Percentiles rank a stretch among this genome's conserved stretches.
Conservation (phyloP, 2,797 vertebrate genomes). For the Intellagama lesueurii region DNA sequence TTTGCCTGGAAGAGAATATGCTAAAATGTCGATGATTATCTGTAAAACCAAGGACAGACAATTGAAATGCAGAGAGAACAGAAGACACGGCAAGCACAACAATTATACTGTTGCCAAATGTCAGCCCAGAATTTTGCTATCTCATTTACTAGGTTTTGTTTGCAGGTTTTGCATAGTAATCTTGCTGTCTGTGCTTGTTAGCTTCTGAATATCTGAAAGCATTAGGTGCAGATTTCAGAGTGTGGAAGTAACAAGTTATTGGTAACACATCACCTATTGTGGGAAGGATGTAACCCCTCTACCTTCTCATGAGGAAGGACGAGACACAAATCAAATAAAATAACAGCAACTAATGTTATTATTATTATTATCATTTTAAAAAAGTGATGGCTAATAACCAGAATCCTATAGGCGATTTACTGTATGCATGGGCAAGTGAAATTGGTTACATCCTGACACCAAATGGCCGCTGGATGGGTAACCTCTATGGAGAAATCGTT, state of each 20-base stretch:
- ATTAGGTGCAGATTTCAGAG: not conserved
- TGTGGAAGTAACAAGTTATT: not conserved
- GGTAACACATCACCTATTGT: not conserved
- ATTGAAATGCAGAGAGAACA: slow-evolving; percentile 56
- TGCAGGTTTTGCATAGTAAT: slow-evolving; percentile 53
- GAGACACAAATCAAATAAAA: not conserved
- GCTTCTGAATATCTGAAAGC: not conserved
- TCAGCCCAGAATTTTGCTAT: slow-evolving; percentile 64
- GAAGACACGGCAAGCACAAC: slow-evolving; percentile 62
- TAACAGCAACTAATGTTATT: too few species aligned
- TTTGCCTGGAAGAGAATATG: slow-evolving; percentile 28
- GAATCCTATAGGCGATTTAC: too few species aligned
- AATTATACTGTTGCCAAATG: slow-evolving; percentile 62
- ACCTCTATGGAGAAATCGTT: too few species aligned
- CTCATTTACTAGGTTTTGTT: slow-evolving; percentile 46
- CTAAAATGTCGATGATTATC: slow-evolving; percentile 20
- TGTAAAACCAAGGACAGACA: slow-evolving; percentile 59
- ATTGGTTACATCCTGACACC: too few species aligned
- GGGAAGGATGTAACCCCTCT: not conserved
- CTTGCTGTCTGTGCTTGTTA: not conserved
- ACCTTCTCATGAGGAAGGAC: not conserved
- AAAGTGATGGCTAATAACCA: too few species aligned
- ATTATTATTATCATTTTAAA: too few species aligned
- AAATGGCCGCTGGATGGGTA: too few species aligned
- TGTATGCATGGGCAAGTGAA: too few species aligned